A percentile compares a stretch with the other conserved stretches of the same genome.
These are phyloP conservation scores for Phrynosoma blainvillii DNA, from an alignment of 2,113 vertebrate genomes.

Conservation along the genomic window DNA sequence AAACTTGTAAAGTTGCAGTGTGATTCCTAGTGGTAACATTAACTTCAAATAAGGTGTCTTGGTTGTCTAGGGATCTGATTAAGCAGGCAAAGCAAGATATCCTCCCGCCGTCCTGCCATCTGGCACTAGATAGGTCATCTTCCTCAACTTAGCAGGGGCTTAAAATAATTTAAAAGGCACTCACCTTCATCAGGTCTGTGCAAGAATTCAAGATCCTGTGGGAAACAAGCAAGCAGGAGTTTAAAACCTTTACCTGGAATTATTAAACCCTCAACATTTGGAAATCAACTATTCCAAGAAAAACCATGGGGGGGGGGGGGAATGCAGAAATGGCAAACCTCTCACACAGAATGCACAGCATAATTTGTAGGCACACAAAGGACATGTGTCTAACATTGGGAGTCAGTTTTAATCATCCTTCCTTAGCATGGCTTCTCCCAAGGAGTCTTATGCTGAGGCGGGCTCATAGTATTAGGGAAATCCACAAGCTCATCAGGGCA, in stretches of 20 bases:
- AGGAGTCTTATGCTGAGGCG: no score
- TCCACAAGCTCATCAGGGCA: no score
- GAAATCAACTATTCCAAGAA: not conserved
- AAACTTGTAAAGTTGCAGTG: not conserved
- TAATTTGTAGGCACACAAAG: no score
- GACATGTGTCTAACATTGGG: no score
- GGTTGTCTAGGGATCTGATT: no score
- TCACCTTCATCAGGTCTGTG: constrained; percentile 97
- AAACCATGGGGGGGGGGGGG: not conserved
- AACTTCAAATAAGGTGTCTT: not conserved
- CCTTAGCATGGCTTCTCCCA: no score
- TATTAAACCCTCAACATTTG: not conserved
- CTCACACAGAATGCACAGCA: no score
- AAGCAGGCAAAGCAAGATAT: no score
- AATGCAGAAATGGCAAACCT: no score
- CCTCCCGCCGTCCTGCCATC: not conserved
- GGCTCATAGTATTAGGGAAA: no score
- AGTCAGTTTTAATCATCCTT: no score
- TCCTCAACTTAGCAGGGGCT: not conserved
- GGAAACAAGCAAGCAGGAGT: not conserved
- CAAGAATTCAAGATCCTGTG: constrained; percentile 92
- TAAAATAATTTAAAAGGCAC: constrained; percentile 12
- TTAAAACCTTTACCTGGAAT: fast-evolving
- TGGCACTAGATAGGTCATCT: not conserved
- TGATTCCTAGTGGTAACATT: no score